phyloP scores from a whole-genome alignment of 2,797 vertebrate species.

The Danio kyathit region DNA sequence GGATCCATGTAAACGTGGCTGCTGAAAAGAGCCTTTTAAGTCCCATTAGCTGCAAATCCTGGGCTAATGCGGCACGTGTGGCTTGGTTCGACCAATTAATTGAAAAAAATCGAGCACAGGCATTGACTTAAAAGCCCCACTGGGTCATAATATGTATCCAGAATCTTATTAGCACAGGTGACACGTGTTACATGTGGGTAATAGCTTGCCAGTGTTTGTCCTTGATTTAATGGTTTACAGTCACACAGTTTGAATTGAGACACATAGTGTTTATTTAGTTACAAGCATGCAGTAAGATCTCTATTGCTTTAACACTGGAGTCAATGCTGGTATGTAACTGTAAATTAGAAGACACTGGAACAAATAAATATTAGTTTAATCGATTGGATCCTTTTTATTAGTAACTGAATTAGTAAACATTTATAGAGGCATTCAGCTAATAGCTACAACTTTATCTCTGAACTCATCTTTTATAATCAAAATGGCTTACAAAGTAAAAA shows the following conservation, averaged over 20 bases:
- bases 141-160: conserved; percentile 25
- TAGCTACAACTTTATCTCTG: no score
- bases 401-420: not conserved
- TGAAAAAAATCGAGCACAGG: not conserved
- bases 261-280: not conserved
- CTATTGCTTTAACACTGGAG: not conserved
- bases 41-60: conserved; percentile 14
- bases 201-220: conserved; percentile 12
- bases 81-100: not conserved
- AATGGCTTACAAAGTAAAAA: no score
- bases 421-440: not conserved
- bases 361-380: not conserved
- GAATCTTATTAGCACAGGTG: conserved; percentile 23
- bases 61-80: not conserved
- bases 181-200: conserved; percentile 8
- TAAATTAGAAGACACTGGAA: not conserved
- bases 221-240: conserved; percentile 5
- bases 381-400: not conserved
- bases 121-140: conserved; percentile 16
- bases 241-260: not conserved
- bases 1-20: not conserved
- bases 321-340: not conserved
- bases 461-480: no score
- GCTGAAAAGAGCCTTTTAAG: conserved; percentile 20
- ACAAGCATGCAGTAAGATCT: not conserved